A percentile compares a stretch with the other conserved stretches of the same genome.
Conservation (phyloP, 2,797 vertebrate genomes). For the Linurgus olivaceus region DNA sequence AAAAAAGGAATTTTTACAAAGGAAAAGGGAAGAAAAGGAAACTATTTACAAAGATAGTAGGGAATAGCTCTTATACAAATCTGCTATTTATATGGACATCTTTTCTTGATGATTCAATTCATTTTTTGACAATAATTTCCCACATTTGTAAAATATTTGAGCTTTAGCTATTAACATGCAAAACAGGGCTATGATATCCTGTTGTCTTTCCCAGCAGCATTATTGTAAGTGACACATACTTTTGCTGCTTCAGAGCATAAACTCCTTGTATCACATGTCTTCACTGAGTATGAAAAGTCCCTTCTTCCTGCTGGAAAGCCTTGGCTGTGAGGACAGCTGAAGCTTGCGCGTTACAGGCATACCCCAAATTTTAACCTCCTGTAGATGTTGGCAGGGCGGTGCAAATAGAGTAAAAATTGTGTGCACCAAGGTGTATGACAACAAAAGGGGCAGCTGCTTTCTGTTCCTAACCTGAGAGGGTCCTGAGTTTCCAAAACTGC, state of each 20-base stretch:
- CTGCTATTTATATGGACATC: neutral
- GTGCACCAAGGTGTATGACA: neutral
- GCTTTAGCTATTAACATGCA: neutral
- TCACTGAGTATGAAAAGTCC: neutral
- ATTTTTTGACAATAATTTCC: neutral
- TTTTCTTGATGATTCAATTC: neutral
- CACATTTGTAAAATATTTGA: neutral
- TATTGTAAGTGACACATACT: neutral
- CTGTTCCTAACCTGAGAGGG: neutral
- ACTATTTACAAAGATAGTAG: neutral
- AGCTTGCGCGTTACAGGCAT: neutral
- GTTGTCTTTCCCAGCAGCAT: rapidly evolving
- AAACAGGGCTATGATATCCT: neutral
- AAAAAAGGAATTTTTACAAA: neutral
- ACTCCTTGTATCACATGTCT: neutral
- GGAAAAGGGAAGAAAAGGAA: neutral
- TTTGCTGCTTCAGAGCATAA: neutral
- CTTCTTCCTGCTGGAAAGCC: neutral
- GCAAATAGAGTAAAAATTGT: neutral
- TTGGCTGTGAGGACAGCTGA: neutral
- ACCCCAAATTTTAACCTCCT: neutral
- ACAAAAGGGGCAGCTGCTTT: neutral
- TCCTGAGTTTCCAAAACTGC: neutral
- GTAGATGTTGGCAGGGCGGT: neutral
- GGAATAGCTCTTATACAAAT: neutral